Conservation (phyloP, 2,797 vertebrate genomes). For the Acrocephalus scirpaceus region DNA sequence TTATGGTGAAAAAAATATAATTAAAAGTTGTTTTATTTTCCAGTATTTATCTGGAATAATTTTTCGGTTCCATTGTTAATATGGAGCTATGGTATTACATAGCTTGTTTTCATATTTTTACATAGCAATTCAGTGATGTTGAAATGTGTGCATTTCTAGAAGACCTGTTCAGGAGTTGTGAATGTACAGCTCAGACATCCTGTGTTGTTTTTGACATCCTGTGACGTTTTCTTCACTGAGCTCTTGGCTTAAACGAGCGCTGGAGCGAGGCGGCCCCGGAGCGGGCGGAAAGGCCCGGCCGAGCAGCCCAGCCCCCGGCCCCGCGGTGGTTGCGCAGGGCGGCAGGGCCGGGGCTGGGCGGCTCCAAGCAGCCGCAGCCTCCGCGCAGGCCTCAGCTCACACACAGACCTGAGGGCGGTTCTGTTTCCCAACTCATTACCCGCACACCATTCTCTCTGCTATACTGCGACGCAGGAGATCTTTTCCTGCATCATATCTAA, state of each 20-base stretch:
- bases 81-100: neutral
- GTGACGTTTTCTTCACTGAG: neutral
- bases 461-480: neutral
- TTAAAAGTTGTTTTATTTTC: neutral
- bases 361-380: neutral
- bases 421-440: neutral
- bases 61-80: neutral
- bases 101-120: neutral
- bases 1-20: neutral
- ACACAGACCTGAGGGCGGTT: neutral
- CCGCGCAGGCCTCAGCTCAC: neutral
- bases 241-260: neutral
- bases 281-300: neutral
- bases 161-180: neutral
- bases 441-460: neutral
- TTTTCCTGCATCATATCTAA: neutral
- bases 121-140: neutral
- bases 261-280: neutral
- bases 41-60: neutral
- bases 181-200: neutral
- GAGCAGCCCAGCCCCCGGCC: neutral
- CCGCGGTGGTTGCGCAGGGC: neutral
- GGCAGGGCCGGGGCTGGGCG: accelerated
- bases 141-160: neutral
- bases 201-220: neutral